Evolutionary conservation across 2,797 vertebrate genomes (phyloP).

Genomic region (Hypotaenidia philippensis): DNA sequence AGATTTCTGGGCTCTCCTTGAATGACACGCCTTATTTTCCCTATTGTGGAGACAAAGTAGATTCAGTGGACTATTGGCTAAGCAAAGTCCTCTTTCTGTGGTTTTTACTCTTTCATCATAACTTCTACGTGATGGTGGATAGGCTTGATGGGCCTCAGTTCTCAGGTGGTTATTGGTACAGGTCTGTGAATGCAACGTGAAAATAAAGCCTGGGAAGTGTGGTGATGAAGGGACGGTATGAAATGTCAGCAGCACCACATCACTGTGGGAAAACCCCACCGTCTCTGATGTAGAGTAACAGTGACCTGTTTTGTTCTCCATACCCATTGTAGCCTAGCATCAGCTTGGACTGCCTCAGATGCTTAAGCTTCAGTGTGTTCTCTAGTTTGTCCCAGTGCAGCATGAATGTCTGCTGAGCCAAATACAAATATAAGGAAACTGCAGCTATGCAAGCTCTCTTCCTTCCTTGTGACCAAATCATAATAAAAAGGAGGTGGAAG

Average conservation of each 20-base stretch:
- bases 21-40: not conserved
- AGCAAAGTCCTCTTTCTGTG: not conserved
- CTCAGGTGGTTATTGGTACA: not conserved
- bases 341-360: not conserved
- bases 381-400: not conserved
- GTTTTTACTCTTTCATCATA: not conserved
- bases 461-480: not conserved
- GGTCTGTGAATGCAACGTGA: fast-evolving
- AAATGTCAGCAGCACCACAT: not conserved
- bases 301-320: not conserved
- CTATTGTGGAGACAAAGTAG: not conserved
- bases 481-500: not conserved
- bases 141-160: not conserved
- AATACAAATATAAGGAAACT: not conserved
- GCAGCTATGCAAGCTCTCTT: not conserved
- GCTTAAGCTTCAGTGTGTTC: not conserved
- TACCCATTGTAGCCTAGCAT: not conserved
- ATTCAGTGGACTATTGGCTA: not conserved
- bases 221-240: not conserved
- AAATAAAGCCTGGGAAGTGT: not conserved
- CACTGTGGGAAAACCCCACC: fast-evolving
- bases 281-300: not conserved
- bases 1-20: not conserved
- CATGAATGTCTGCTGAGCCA: not conserved
- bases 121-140: not conserved